A percentile compares a stretch with the other conserved stretches of the same genome.
These are phyloP conservation scores for Sphaeridia pumilis DNA, from an alignment of 2,888 invertebrate genomes.

Conservation along the genomic window DNA sequence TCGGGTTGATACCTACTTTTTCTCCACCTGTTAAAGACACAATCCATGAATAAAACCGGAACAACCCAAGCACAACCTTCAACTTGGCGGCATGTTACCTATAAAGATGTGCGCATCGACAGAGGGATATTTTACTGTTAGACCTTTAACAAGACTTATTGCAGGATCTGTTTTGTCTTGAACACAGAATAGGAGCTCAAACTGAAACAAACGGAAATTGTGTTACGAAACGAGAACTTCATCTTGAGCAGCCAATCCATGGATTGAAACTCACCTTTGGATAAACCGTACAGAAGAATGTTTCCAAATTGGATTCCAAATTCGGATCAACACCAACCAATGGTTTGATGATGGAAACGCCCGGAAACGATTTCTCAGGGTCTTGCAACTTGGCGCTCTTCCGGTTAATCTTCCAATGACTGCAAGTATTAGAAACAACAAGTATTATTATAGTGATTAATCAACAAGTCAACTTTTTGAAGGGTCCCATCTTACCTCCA, in stretches of 20 bases:
- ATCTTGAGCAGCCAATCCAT: too few species aligned
- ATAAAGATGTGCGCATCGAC: constrained; percentile 63
- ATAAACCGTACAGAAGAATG: constrained; percentile 90
- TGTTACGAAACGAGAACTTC: too few species aligned
- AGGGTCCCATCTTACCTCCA: constrained; percentile 62
- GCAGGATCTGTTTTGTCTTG: constrained; percentile 82
- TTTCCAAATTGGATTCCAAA: constrained; percentile 78
- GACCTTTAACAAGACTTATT: constrained; percentile 63
- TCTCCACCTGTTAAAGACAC: constrained; percentile 70
- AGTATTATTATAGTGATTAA: too few species aligned
- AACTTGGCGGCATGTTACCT: constrained; percentile 40
- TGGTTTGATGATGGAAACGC: constrained; percentile 87
- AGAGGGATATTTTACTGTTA: constrained; percentile 72
- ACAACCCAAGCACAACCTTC: neutral
- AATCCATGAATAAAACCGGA: neutral
- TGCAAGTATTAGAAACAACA: too few species aligned
- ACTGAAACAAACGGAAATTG: constrained; percentile 44
- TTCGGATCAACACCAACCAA: constrained; percentile 87
- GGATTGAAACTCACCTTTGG: constrained; percentile 53
- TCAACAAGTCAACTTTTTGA: too few species aligned
- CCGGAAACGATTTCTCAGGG: constrained; percentile 50
- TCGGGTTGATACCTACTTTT: constrained; percentile 92
- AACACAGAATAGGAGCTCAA: constrained; percentile 86
- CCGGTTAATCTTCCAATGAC: constrained; percentile 53
- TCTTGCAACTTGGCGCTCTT: constrained; percentile 49